phyloP scores from a whole-genome alignment of 1,140 invertebrate species.

The Geopemphigus sp. region DNA sequence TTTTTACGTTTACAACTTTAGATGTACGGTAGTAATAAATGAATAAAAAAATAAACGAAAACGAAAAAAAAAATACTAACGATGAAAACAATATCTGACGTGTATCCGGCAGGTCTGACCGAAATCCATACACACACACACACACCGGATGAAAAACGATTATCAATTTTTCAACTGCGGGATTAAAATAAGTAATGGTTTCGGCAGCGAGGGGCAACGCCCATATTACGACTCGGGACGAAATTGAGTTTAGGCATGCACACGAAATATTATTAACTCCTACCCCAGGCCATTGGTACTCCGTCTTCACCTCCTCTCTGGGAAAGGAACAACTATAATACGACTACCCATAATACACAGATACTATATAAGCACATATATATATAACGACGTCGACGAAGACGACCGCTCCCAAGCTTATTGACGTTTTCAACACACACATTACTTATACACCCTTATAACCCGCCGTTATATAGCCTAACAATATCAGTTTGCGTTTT shows the following conservation, averaged over 20 bases:
- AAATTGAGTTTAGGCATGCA: conserved; percentile 47
- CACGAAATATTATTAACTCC: conserved; percentile 31
- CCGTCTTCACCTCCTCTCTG: not conserved
- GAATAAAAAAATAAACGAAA: not conserved
- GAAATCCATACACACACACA: not conserved
- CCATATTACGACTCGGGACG: conserved; percentile 13
- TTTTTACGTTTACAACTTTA: not conserved
- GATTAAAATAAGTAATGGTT: conserved; percentile 49
- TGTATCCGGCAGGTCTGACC: not conserved
- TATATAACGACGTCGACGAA: not conserved
- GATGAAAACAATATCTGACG: conserved; percentile 29
- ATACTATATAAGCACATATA: no score
- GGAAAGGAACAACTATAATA: not conserved
- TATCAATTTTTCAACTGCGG: conserved; percentile 44
- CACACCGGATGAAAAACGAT: conserved; percentile 38
- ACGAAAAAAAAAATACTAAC: not conserved
- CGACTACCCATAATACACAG: no score
- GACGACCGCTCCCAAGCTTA: conserved; percentile 37
- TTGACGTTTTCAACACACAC: conserved; percentile 48
- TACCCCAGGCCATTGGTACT: no score
- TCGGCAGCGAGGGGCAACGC: conserved; percentile 14
- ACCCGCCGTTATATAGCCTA: not conserved
- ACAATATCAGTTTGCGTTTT: conserved; percentile 26
- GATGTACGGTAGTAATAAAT: not conserved
- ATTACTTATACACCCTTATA: conserved; percentile 46